A percentile compares a stretch with the other conserved stretches of the same genome.
phyloP scores from a whole-genome alignment of 2,888 invertebrate genomes.

The Tipula helvola region DNA sequence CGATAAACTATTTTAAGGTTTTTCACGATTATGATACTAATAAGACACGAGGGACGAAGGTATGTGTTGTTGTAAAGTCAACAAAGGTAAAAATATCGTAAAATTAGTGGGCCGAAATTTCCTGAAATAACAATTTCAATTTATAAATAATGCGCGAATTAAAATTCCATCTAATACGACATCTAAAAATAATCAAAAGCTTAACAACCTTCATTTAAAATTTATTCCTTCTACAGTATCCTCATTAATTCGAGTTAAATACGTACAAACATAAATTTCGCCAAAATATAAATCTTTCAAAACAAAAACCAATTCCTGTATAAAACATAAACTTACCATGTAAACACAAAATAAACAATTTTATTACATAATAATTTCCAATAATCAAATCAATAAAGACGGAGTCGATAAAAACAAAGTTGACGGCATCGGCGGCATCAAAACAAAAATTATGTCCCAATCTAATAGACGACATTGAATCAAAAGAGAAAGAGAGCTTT shows the following conservation, averaged over 20 bases:
- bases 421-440: neutral
- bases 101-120: too few species aligned
- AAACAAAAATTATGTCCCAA: neutral
- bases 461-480: neutral
- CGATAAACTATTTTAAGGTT: too few species aligned
- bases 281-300: neutral
- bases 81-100: too few species aligned
- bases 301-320: neutral
- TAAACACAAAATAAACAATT: neutral
- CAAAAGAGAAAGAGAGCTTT: neutral
- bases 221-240: neutral
- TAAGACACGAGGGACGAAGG: too few species aligned
- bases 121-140: too few species aligned
- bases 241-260: neutral
- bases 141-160: too few species aligned
- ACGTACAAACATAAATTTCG: neutral
- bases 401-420: neutral
- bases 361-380: neutral
- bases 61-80: too few species aligned
- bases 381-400: neutral
- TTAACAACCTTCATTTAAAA: neutral
- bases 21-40: too few species aligned
- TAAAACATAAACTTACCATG: neutral
- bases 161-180: neutral
- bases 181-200: neutral